phyloP scores from a whole-genome alignment of 2,113 vertebrate genomes.

The Otus sunia region DNA sequence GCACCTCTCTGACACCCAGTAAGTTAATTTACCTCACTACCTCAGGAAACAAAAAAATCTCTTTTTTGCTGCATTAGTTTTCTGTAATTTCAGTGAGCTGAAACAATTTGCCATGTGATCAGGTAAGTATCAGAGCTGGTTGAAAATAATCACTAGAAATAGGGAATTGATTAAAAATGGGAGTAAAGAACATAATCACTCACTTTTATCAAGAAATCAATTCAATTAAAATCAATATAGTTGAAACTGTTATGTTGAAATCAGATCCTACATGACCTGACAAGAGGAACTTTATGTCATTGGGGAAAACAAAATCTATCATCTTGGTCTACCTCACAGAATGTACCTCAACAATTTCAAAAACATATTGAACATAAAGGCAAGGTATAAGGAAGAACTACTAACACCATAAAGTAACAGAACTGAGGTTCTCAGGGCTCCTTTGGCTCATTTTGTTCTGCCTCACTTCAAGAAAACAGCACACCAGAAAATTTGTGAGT shows the following conservation, averaged over 20 bases:
- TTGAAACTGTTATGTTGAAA: neutral
- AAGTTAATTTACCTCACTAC: neutral
- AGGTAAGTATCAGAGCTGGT: neutral
- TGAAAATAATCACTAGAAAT: neutral
- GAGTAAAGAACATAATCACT: neutral
- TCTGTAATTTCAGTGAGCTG: neutral
- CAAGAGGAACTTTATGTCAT: neutral
- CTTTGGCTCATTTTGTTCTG: neutral
- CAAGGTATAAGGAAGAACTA: neutral
- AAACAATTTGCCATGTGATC: neutral
- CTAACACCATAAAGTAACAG: neutral
- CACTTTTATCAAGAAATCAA: neutral
- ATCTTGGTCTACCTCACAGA: neutral
- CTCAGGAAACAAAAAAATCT: neutral
- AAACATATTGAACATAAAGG: neutral
- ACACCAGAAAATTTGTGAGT: neutral
- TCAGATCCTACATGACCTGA: neutral
- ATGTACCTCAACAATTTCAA: neutral
- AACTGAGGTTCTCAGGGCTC: neutral
- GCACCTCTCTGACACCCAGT: neutral
- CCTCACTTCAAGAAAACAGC: neutral
- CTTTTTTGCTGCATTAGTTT: neutral
- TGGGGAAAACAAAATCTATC: neutral
- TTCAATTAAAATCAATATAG: neutral
- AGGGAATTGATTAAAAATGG: neutral